Evolutionary conservation across 2,888 invertebrate species (phyloP).

Genomic region (Embidobia sp.): DNA sequence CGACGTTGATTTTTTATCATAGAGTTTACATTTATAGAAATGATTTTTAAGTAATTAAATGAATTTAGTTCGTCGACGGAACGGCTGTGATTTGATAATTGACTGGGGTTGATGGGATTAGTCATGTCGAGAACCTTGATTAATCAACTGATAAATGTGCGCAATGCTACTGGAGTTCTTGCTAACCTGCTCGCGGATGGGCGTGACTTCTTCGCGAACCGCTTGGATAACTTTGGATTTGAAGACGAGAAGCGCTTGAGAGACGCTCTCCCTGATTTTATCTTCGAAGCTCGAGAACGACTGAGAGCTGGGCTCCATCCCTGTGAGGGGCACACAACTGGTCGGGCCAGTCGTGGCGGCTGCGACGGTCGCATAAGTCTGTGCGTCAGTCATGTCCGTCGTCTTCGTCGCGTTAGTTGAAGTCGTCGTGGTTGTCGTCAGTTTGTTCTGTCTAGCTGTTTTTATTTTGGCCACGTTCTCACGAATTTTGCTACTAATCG

Average conservation of each 20-base stretch:
- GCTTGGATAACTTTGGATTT: constrained; percentile 19
- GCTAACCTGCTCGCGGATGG: background rate
- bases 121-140: no score
- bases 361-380: no score
- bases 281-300: no score
- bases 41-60: background rate
- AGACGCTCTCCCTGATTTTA: no score
- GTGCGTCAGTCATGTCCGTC: no score
- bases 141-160: background rate
- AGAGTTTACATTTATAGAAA: background rate
- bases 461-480: background rate
- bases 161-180: background rate
- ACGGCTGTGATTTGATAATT: background rate
- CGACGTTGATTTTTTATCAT: constrained; percentile 23
- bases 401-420: no score
- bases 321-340: no score
- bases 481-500: background rate
- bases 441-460: no score
- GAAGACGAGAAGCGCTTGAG: no score
- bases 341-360: no score
- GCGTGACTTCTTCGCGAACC: background rate
- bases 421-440: no score
- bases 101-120: background rate
- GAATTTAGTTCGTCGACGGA: background rate
- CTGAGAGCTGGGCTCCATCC: no score